Evolutionary conservation across 1,140 invertebrate genomes (phyloP).

Genomic region (Theocolax elegans): DNA sequence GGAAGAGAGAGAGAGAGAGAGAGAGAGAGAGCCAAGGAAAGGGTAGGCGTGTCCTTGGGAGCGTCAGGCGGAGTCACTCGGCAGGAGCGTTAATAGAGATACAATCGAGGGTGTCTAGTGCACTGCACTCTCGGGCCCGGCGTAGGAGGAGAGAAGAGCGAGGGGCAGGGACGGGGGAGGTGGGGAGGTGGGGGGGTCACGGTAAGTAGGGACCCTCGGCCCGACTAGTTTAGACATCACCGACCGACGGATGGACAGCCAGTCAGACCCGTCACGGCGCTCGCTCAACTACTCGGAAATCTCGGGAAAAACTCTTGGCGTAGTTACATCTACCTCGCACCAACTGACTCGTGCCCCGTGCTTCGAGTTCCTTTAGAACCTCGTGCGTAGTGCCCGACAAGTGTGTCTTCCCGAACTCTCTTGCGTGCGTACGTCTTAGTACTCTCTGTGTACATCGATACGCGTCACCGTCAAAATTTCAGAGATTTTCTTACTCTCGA

Average conservation of each 20-base stretch:
- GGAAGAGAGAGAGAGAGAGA: background rate
- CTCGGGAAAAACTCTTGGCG: conserved; percentile 54
- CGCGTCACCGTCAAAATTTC: too few species aligned
- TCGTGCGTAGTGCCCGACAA: background rate
- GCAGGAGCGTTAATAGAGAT: conserved; percentile 66
- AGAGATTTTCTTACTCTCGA: too few species aligned
- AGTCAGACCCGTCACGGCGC: conserved; percentile 67
- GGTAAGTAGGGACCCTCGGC: conserved; percentile 62
- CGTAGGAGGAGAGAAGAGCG: conserved; percentile 60
- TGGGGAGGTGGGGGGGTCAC: conserved; percentile 51
- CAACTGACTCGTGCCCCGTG: background rate
- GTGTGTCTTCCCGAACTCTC: too few species aligned
- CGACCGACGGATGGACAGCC: conserved; percentile 67
- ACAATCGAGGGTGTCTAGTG: conserved; percentile 67
- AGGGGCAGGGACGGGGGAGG: conserved; percentile 46
- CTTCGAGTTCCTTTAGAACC: background rate
- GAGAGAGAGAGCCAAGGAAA: background rate
- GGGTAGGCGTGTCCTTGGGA: conserved; percentile 12
- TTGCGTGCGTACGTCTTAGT: too few species aligned
- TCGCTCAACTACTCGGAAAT: conserved; percentile 62
- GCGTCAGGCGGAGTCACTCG: conserved; percentile 53
- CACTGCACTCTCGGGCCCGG: conserved; percentile 48
- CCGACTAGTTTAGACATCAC: conserved; percentile 68
- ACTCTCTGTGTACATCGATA: too few species aligned
- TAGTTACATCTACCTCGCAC: too few species aligned